Evolutionary conservation across 1,140 invertebrate genomes (phyloP).

Genomic region (Triops longicaudatus): DNA sequence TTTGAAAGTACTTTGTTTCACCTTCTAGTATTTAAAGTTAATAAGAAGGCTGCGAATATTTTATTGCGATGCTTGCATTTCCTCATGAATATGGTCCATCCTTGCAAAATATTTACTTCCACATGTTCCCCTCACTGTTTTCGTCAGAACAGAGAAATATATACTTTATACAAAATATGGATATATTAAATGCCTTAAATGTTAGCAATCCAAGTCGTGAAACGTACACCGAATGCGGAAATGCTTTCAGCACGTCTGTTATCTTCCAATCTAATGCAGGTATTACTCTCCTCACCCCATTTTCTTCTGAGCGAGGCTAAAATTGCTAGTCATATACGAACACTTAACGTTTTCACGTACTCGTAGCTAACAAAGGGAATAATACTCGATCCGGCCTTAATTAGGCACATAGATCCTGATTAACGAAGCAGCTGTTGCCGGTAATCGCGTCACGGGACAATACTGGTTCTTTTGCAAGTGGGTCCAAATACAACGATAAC

Average conservation of each 20-base stretch:
- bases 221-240: too few species aligned
- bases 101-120: too few species aligned
- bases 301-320: too few species aligned
- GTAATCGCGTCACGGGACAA: constrained; percentile 1
- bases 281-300: too few species aligned
- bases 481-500: not conserved
- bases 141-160: too few species aligned
- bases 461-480: not conserved
- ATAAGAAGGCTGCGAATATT: not conserved
- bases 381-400: not conserved
- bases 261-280: too few species aligned
- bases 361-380: not conserved
- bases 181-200: too few species aligned
- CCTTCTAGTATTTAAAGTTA: not conserved
- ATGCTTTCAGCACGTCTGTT: too few species aligned
- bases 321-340: not conserved
- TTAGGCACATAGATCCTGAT: not conserved
- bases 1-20: not conserved
- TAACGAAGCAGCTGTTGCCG: not conserved
- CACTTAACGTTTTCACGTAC: not conserved
- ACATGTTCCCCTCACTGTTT: too few species aligned
- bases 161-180: too few species aligned
- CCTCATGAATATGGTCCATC: not conserved
- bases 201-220: too few species aligned
- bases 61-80: not conserved